Percentiles rank a stretch among this genome's conserved stretches.
phyloP scores from a whole-genome alignment of 2,113 vertebrate genomes.

The Girardinichthys multiradiatus region DNA sequence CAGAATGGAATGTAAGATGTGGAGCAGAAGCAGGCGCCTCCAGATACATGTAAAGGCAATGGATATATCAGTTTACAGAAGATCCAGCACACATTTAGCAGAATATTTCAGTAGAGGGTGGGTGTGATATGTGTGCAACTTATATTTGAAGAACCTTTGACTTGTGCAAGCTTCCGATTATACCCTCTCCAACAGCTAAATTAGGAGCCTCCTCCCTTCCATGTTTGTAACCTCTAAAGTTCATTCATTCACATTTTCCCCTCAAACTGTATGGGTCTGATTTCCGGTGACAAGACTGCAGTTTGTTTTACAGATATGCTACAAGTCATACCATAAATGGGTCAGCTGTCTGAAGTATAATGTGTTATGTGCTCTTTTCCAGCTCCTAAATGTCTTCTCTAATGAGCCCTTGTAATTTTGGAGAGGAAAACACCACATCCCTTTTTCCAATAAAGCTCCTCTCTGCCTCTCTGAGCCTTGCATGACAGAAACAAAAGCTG shows the following conservation, averaged over 20 bases:
- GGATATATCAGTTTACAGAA: slow-evolving; percentile 17
- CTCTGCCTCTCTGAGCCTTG: slow-evolving; percentile 71
- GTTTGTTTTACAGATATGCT: slow-evolving; percentile 79
- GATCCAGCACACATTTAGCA: slow-evolving; percentile 15
- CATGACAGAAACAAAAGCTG: slow-evolving; percentile 80
- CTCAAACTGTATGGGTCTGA: slow-evolving; percentile 56
- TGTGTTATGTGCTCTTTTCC: slow-evolving; percentile 79
- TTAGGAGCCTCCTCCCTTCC: slow-evolving; percentile 33
- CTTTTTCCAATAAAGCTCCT: slow-evolving; percentile 80
- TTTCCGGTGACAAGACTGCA: slow-evolving; percentile 58
- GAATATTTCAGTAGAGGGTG: slow-evolving; percentile 37
- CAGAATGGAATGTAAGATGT: slow-evolving; percentile 52
- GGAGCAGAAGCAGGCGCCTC: slow-evolving; percentile 51
- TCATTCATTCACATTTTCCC: slow-evolving; percentile 80
- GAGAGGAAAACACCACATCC: slow-evolving; percentile 77
- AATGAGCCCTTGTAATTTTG: slow-evolving; percentile 80
- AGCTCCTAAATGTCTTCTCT: slow-evolving; percentile 78
- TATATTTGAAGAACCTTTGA: slow-evolving; percentile 51
- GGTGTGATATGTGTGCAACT: slow-evolving; percentile 46
- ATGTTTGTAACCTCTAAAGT: slow-evolving; percentile 59
- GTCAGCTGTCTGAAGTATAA: slow-evolving; percentile 80
- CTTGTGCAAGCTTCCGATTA: slow-evolving; percentile 61
- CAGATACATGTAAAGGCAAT: slow-evolving; percentile 40
- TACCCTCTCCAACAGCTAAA: slow-evolving; percentile 59
- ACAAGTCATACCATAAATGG: slow-evolving; percentile 80